Conservation (phyloP, 2,113 vertebrate genomes). For the Salvelinus sp. region DNA sequence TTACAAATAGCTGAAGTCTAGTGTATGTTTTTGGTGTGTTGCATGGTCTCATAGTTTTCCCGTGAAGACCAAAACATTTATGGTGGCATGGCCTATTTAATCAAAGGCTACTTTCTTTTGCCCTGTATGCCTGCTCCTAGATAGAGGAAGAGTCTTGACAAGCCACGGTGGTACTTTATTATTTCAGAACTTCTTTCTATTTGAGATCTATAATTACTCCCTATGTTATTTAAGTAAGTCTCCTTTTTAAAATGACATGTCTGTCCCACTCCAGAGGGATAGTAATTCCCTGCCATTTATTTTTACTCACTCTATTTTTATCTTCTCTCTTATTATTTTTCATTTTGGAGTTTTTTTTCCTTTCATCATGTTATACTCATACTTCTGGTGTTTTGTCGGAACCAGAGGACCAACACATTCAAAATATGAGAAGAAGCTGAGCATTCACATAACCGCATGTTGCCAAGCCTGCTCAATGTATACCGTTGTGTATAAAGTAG, state of each 20-base stretch:
- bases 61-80: constrained; percentile 44
- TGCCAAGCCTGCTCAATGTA: neutral
- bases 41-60: constrained; percentile 46
- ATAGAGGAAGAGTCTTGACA: constrained; percentile 57
- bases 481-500: neutral
- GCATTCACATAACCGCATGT: constrained; percentile 1
- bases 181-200: constrained; percentile 73
- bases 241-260: constrained; percentile 77
- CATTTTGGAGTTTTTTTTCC: constrained; percentile 60
- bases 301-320: constrained; percentile 75
- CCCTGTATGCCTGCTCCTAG: constrained; percentile 27
- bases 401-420: constrained; percentile 46
- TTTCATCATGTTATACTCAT: constrained; percentile 65
- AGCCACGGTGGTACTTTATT: constrained; percentile 75
- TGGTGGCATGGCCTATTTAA: constrained; percentile 46
- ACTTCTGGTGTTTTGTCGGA: constrained; percentile 67
- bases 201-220: constrained; percentile 75
- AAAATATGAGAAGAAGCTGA: constrained; percentile 35
- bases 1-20: too few species aligned
- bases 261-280: constrained; percentile 67
- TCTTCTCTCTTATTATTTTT: constrained; percentile 79
- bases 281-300: constrained; percentile 72
- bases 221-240: constrained; percentile 69
- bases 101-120: constrained; percentile 57
- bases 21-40: too few species aligned